A percentile compares a stretch with the other conserved stretches of the same genome.
Conservation (phyloP, 2,888 invertebrate species). For the Hirtodrosophila duncani region DNA sequence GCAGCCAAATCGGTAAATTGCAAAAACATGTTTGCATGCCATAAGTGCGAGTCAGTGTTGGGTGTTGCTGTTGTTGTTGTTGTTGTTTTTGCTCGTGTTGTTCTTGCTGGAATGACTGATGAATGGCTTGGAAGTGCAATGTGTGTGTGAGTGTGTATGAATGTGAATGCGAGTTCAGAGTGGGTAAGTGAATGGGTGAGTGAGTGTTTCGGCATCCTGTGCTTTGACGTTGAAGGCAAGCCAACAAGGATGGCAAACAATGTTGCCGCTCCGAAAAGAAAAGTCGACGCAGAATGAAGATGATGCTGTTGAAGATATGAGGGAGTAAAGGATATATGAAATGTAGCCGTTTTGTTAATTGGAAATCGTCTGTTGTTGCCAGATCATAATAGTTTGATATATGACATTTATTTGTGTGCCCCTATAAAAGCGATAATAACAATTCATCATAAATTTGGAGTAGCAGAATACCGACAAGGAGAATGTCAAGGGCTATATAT, state of each 20-base stretch:
- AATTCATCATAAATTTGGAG: too few species aligned
- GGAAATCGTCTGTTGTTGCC: too few species aligned
- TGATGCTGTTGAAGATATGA: conserved; percentile 10
- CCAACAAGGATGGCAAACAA: conserved; percentile 43
- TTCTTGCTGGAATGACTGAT: conserved; percentile 57
- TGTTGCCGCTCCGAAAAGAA: conserved; percentile 11
- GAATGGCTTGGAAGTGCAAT: conserved; percentile 49
- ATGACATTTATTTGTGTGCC: too few species aligned
- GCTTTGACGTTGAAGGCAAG: conserved; percentile 16
- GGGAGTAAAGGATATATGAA: conserved; percentile 4
- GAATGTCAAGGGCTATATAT: too few species aligned
- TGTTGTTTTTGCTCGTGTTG: conserved; percentile 27
- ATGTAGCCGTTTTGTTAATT: too few species aligned
- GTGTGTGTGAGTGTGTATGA: conserved; percentile 23
- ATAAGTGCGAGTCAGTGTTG: conserved; percentile 28
- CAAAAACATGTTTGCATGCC: conserved; percentile 70
- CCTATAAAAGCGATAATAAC: too few species aligned
- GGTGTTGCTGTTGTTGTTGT: conserved; percentile 12
- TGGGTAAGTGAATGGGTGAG: background rate
- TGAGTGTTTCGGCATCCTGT: too few species aligned
- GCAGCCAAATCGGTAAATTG: conserved; percentile 66
- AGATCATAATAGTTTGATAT: too few species aligned
- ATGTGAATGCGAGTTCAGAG: conserved; percentile 29
- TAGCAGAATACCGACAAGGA: too few species aligned
- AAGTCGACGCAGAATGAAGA: background rate